Base-by-base conservation (phyloP, 2,888 invertebrate genomes). In the Eristalinus aeneus region DNA sequence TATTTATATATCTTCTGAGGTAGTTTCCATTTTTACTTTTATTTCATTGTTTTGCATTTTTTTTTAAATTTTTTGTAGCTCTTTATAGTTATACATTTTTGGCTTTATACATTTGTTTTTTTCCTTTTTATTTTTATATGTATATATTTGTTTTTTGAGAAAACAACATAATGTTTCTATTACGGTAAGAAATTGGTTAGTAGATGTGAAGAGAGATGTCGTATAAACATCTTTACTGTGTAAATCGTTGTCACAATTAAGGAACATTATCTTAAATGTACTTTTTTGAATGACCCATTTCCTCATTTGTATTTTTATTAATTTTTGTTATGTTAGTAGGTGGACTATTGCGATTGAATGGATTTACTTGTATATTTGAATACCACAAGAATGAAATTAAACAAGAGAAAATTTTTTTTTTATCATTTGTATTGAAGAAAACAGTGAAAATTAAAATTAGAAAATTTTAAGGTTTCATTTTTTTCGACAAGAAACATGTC, bases 161-260 rank as follows among this genome's bases (percentile, higher is more conserved):
- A 82, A 81, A 71, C 61, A 82, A 74, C 53, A 63, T 20, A 71
- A 73, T 76, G 67, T 81, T 69, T 60, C 61, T 84, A 60, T 80
- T 56, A 78, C 77, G 74, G 86, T 86, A 86, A 86, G 86, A 73
- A 82, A 82, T 81, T 71, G 82, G 77, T 86, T 60, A 82, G 77
- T 71, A 77, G 65, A 77, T 78, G 68, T 86, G 71, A 73, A 72
- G 68, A 80, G 64, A 77, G 86, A 82, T 82, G 86, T 86, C 86
- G 86, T 86, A 86, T 82, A 86, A 86, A 86, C 86, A 86, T 82
- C 86, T 74, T 74, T 78, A 54, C 71, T 65, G 81, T 82, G 86
- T 86, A 86, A 78, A 86, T 86, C 86, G 86, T 86, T 86, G 86
- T 86, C 77, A 78, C 86, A 86, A 86, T 86, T 65, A 86, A 86